Evolutionary conservation across 2,888 invertebrate genomes (phyloP).

Genomic region (Harpagoxenus sublaevis): DNA sequence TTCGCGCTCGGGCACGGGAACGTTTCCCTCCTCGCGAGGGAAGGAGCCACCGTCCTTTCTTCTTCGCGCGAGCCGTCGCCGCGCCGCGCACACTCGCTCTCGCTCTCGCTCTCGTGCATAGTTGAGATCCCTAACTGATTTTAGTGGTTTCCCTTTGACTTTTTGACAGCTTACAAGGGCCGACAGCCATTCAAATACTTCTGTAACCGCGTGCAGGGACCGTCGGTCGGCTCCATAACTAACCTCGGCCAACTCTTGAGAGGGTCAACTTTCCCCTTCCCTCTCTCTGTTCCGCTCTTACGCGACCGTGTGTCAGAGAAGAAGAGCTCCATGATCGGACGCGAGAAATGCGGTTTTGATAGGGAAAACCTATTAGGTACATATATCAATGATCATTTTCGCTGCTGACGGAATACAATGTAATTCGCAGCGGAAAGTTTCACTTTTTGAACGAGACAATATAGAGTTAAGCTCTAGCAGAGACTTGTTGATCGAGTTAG

Average conservation of each 20-base stretch:
- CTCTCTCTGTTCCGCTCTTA: conserved; percentile 12
- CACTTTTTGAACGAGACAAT: neutral
- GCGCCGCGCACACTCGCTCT: conserved; percentile 62
- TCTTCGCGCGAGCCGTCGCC: conserved; percentile 26
- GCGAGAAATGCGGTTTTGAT: neutral
- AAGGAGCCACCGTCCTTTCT: conserved; percentile 36
- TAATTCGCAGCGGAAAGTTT: neutral
- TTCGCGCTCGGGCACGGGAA: conserved; percentile 46
- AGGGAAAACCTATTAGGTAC: conserved; percentile 17
- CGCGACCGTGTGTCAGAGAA: conserved; percentile 2
- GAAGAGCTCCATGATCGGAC: conserved; percentile 13
- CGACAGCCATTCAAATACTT: conserved; percentile 85
- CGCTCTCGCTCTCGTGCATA: conserved; percentile 76
- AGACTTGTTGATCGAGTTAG: neutral
- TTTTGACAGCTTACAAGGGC: conserved; percentile 86
- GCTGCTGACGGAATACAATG: neutral
- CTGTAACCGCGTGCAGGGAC: conserved; percentile 82
- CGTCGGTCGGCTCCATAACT: conserved; percentile 83
- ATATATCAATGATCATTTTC: neutral
- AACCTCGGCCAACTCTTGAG: conserved; percentile 82
- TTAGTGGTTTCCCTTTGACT: conserved; percentile 86
- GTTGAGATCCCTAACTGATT: conserved; percentile 86
- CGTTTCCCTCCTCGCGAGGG: conserved; percentile 38
- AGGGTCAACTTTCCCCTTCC: conserved; percentile 66
- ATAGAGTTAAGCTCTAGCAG: neutral